These are phyloP conservation scores for Prunella himalayana DNA, from an alignment of 2,113 vertebrate species.

Conservation along the genomic window DNA sequence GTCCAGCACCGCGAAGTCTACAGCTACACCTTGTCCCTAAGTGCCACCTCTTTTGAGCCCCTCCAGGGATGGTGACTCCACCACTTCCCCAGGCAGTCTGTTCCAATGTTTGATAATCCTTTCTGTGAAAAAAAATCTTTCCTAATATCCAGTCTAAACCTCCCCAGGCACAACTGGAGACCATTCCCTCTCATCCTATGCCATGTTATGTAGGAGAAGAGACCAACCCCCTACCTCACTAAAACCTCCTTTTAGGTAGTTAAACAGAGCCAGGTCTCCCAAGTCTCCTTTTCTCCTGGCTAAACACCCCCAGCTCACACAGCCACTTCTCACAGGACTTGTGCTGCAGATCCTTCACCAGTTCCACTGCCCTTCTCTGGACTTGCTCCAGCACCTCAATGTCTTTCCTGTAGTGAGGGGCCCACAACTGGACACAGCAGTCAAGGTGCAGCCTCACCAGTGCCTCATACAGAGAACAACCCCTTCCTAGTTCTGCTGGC, in stretches of 20 bases:
- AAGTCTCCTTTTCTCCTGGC: background rate
- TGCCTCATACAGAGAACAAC: accelerated
- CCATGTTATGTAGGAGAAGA: background rate
- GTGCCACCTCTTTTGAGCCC: background rate
- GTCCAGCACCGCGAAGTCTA: background rate
- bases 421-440: background rate
- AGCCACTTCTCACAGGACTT: background rate
- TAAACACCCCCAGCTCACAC: background rate
- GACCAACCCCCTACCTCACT: accelerated
- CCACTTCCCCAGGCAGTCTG: background rate
- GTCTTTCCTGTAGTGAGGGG: background rate
- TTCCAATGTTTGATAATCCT: background rate
- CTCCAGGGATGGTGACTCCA: background rate
- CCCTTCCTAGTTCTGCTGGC: background rate
- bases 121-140: background rate
- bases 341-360: background rate
- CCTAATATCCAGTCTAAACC: background rate
- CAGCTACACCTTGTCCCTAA: background rate
- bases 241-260: background rate
- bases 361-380: background rate
- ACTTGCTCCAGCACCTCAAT: accelerated
- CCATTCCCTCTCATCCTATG: background rate
- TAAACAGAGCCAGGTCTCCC: background rate
- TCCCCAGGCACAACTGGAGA: background rate
- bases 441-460: accelerated